Evolutionary conservation across 35 echinoderm and acorn worm species (phyloP), one percentile per base, ranked within the genome.

Genomic region (Holothuria glaberrima): DNA sequence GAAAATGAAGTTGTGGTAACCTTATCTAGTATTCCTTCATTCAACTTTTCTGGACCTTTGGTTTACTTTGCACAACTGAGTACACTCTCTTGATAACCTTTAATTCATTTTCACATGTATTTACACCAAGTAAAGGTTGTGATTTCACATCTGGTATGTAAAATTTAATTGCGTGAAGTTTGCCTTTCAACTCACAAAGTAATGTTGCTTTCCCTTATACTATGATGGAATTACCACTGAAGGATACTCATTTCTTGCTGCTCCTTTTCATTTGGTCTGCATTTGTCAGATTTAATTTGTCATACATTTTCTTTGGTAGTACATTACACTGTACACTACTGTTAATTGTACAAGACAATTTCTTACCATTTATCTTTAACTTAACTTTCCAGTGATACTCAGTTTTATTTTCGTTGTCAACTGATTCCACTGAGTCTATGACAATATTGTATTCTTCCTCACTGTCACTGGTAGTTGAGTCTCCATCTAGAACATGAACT

Each of bases 391-490:
- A 66, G 1, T 66, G 63, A 65, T 25, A 6, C 28, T 25, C 21
- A 69, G 66, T 69, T 69, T 69, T 69, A 27, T 69, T 69, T 6
- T 69, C 66, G 2, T 41, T 41, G 36, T 41, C 36, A 2, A 25
- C 66, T 69, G 66, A 69, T 20, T 69, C 66, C 66, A 26, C 20
- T 69, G 66, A 69, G 25, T 69, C 66, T 69, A 69, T 69, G 66
- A 68, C 25, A 69, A 69, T 12, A 4, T 27, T 13, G 12, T 9
- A 29, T 69, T 69, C 66, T 69, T 25, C 66, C 24, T 69, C 22
- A 69, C 66, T 0, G 5, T 69, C 66, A 2, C 21, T 69, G 20
- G 66, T 27, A 27, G 66, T 69, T 69, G 24, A n/a, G 24, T 69
- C 31, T 69, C 25, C 66, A n/a, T 69, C 66, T 28, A 25, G 24